A percentile compares a stretch with the other conserved stretches of the same genome.
These are phyloP conservation scores for Bombus superbus DNA, from an alignment of 1,140 invertebrate genomes.

Conservation along the genomic window DNA sequence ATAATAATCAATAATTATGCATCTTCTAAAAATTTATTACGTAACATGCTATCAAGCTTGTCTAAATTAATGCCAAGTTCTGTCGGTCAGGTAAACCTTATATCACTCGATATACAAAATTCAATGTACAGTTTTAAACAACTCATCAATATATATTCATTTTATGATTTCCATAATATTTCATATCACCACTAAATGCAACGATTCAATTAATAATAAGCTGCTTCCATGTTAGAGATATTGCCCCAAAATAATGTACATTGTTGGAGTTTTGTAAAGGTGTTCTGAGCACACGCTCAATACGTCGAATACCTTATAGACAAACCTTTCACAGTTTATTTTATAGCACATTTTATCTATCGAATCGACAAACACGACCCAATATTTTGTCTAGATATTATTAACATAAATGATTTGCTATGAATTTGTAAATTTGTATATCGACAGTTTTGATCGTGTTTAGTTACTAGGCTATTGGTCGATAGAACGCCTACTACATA, in stretches of 20 bases:
- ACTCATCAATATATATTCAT: background rate
- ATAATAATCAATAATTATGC: background rate
- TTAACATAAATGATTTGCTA: background rate
- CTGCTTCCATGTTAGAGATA: background rate
- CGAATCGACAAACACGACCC: background rate
- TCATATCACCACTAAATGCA: background rate
- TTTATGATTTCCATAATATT: background rate
- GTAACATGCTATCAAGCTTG: slow-evolving; percentile 31
- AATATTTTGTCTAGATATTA: background rate
- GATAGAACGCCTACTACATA: slow-evolving; percentile 46
- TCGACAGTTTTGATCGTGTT: background rate
- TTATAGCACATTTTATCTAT: too few species aligned
- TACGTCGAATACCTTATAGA: background rate
- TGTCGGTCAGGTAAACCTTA: slow-evolving; percentile 12
- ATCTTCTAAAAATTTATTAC: slow-evolving; percentile 31
- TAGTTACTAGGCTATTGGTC: slow-evolving; percentile 52
- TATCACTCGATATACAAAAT: slow-evolving; percentile 7
- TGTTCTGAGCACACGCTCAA: background rate
- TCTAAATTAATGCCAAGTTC: slow-evolving; percentile 20
- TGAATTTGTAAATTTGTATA: slow-evolving; percentile 24
- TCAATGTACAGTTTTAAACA: slow-evolving; percentile 1
- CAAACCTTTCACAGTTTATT: background rate
- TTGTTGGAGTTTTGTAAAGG: slow-evolving; percentile 17
- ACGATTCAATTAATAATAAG: background rate
- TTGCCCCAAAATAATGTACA: slow-evolving; percentile 19